Evolutionary conservation across 2,888 invertebrate species (phyloP).

Genomic region (Ornithoptera priamus): DNA sequence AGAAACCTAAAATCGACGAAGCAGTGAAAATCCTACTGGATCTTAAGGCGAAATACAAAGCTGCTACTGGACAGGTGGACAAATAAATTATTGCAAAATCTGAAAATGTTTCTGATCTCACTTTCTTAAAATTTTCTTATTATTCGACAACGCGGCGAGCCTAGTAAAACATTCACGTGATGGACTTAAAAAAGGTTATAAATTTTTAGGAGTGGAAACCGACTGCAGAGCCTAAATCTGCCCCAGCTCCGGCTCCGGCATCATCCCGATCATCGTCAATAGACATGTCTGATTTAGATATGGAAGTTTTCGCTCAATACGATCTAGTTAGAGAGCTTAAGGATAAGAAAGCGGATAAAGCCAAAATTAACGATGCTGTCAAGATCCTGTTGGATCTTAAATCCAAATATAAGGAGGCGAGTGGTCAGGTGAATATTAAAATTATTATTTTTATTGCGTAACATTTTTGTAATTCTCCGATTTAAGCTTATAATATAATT

Average conservation of each 20-base stretch:
- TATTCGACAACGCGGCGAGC: no score
- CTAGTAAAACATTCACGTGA: no score
- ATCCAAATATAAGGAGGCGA: constrained; percentile 83
- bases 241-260: constrained; percentile 14
- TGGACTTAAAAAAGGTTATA: no score
- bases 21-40: constrained; percentile 80
- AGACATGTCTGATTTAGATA: constrained; percentile 40
- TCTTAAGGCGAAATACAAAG: constrained; percentile 88
- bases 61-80: constrained; percentile 53
- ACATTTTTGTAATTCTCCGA: not conserved
- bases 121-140: no score
- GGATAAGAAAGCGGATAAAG: constrained; percentile 83
- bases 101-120: no score
- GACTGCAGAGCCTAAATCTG: constrained; percentile 28
- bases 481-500: constrained; percentile 1
- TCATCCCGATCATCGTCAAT: constrained; percentile 23
- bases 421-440: not conserved
- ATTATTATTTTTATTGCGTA: no score
- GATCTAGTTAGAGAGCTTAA: constrained; percentile 85
- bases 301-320: constrained; percentile 80
- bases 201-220: constrained; percentile 73
- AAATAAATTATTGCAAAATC: not conserved
- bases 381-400: constrained; percentile 85
- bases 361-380: constrained; percentile 59
- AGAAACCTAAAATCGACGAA: constrained; percentile 59